These are phyloP conservation scores for Oikopleura vanhoeffeni DNA, from an alignment of 23 tunicate species.

Conservation along the genomic window DNA sequence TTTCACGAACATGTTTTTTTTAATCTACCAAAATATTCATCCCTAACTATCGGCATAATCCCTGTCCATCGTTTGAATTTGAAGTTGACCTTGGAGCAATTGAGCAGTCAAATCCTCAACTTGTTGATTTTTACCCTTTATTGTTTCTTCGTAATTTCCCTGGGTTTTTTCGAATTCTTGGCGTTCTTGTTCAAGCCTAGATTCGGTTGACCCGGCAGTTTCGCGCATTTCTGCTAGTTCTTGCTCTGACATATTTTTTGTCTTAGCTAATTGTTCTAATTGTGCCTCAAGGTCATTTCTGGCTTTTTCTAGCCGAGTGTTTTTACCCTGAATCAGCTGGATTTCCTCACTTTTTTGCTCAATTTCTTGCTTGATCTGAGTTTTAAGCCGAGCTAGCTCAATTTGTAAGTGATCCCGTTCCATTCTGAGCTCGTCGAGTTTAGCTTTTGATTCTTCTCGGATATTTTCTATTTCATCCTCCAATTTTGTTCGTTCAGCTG, in stretches of 20 bases:
- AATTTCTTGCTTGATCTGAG: not conserved
- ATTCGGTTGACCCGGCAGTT: not conserved
- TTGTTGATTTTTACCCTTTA: slow-evolving; percentile 4
- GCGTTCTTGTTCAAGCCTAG: not conserved
- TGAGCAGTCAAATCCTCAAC: slow-evolving; percentile 4
- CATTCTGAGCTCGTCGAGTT: not conserved
- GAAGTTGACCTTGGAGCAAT: not conserved
- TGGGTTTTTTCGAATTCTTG: not conserved
- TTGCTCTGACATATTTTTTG: slow-evolving; percentile 1
- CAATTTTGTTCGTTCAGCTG: not conserved
- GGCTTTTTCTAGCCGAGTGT: not conserved
- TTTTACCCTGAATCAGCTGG: not conserved
- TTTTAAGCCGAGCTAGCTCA: not conserved
- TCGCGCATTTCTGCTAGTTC: not conserved
- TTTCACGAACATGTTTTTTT: no score
- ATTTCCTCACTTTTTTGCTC: slow-evolving; percentile 5
- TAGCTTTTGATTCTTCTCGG: not conserved
- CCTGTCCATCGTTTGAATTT: no score
- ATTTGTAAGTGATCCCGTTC: not conserved
- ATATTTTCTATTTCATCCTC: not conserved
- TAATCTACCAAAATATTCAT: no score
- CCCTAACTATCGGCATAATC: no score
- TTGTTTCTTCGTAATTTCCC: not conserved
- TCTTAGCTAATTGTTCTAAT: slow-evolving; percentile 3
- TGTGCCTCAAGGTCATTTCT: not conserved